phyloP scores from a whole-genome alignment of 2,888 invertebrate species.

The Drosophila hamatofila region DNA sequence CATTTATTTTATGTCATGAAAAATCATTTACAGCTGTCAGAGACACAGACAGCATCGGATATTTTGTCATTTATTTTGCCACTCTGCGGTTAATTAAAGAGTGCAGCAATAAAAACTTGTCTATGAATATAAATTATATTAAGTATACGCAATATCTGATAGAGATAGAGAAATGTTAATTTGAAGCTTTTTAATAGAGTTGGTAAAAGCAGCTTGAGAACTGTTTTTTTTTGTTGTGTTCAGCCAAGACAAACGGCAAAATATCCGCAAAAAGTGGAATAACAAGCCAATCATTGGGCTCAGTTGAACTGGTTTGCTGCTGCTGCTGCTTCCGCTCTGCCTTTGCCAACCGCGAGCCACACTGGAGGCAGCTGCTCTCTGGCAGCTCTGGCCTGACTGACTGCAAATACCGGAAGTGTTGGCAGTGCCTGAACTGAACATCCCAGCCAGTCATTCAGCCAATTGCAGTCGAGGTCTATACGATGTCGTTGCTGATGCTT shows the following conservation, averaged over 20 bases:
- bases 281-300: slow-evolving; percentile 11
- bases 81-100: slow-evolving; percentile 13
- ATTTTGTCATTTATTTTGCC: slow-evolving; percentile 4
- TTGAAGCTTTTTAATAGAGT: neutral
- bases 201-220: neutral
- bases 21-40: slow-evolving; percentile 10
- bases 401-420: slow-evolving; percentile 16
- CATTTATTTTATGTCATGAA: slow-evolving; percentile 4
- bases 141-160: neutral
- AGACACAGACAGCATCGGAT: neutral
- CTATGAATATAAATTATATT: slow-evolving; percentile 1
- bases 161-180: neutral
- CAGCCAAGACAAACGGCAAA: slow-evolving; percentile 3
- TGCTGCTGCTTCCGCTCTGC: slow-evolving; percentile 4
- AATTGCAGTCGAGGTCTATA: neutral
- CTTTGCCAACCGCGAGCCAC: slow-evolving; percentile 10
- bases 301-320: neutral
- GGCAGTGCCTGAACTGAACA: slow-evolving; percentile 1
- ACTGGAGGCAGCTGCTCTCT: slow-evolving; percentile 1
- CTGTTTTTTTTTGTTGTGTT: neutral
- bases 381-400: slow-evolving; percentile 2
- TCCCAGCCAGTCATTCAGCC: neutral
- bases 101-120: neutral
- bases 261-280: slow-evolving; percentile 5
- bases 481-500: neutral